Evolutionary conservation across 2,113 vertebrate genomes (phyloP).

Genomic region (Thunnus maccoyii): DNA sequence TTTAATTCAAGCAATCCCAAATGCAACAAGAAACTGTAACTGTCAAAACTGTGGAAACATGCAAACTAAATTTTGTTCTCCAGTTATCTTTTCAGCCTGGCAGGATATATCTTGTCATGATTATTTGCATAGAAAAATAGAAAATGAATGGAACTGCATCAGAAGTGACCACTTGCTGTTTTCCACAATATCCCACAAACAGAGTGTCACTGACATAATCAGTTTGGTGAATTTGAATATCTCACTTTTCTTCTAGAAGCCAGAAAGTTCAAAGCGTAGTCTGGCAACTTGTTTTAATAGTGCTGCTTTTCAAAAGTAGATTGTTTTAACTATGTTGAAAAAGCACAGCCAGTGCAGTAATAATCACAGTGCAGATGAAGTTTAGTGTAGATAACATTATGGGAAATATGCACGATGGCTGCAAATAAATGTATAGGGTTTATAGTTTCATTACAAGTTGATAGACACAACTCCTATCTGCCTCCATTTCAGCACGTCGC

Average conservation of each 20-base stretch:
- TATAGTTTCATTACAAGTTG: slow-evolving; percentile 40
- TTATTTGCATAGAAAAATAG: neutral
- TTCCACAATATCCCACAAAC: slow-evolving; percentile 11
- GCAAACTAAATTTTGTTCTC: neutral
- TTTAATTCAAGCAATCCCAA: slow-evolving; percentile 7
- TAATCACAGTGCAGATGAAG: slow-evolving; percentile 14
- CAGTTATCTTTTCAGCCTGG: neutral
- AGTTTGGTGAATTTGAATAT: slow-evolving; percentile 2
- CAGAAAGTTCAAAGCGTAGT: slow-evolving; percentile 37
- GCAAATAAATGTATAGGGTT: slow-evolving; percentile 34
- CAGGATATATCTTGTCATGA: neutral
- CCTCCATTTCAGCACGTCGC: slow-evolving; percentile 62
- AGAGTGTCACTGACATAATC: slow-evolving; percentile 21
- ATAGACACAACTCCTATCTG: slow-evolving; percentile 49
- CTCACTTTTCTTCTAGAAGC: neutral
- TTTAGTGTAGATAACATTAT: neutral
- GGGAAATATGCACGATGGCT: neutral
- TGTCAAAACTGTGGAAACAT: neutral
- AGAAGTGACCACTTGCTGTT: slow-evolving; percentile 1
- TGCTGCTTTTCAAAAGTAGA: no score
- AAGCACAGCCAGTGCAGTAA: neutral
- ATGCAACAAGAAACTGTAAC: slow-evolving; percentile 1
- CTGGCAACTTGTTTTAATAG: slow-evolving; percentile 6
- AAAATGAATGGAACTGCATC: neutral
- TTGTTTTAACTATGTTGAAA: no score